These are phyloP conservation scores for Dusona sp. DNA, from an alignment of 2,888 invertebrate species.

Conservation along the genomic window DNA sequence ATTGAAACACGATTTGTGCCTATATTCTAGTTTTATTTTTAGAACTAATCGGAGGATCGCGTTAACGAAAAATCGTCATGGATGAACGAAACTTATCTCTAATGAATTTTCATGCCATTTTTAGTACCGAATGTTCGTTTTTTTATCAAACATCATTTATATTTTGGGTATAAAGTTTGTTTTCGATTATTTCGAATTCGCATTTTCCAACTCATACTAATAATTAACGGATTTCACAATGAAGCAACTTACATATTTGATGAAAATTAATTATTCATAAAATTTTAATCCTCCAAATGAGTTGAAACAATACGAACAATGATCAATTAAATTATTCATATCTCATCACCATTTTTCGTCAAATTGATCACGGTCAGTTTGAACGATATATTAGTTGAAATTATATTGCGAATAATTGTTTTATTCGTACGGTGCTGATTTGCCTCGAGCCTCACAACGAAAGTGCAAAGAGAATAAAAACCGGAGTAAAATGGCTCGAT, in stretches of 20 bases:
- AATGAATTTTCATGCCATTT: not conserved
- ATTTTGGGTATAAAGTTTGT: not conserved
- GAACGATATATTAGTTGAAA: not conserved
- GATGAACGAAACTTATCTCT: not conserved
- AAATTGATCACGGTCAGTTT: not conserved
- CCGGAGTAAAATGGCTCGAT: constrained; percentile 16
- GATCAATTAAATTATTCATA: not conserved
- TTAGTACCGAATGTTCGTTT: not conserved
- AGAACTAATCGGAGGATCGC: not conserved
- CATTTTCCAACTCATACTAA: not conserved
- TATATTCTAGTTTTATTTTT: not conserved
- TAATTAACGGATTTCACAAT: constrained; percentile 1
- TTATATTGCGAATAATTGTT: constrained; percentile 6
- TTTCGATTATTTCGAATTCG: not conserved
- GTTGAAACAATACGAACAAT: not conserved
- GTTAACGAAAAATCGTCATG: constrained; percentile 1
- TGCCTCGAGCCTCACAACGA: not conserved
- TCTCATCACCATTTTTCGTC: not conserved
- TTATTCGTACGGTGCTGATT: constrained; percentile 10
- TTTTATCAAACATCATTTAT: not conserved
- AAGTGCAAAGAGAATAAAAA: not conserved
- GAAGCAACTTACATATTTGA: not conserved
- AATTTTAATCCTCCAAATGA: not conserved
- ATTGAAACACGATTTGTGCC: not conserved
- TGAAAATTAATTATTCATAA: not conserved